phyloP scores from a whole-genome alignment of 2,797 vertebrate species.

The Morus bassanus region DNA sequence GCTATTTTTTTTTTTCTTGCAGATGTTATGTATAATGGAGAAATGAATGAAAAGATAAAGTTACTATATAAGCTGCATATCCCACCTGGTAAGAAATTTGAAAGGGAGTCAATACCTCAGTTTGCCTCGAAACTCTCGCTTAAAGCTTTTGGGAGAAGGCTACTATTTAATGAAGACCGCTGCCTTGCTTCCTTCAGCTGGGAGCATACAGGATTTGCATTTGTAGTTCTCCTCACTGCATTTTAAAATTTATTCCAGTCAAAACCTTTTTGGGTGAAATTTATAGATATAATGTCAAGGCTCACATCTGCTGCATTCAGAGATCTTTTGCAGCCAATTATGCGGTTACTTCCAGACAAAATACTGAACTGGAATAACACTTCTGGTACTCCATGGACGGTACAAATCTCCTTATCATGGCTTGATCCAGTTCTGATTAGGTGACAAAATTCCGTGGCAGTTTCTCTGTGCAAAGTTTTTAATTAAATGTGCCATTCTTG shows the following conservation, averaged over 20 bases:
- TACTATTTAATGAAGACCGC: background rate
- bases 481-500: background rate
- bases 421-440: background rate
- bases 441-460: background rate
- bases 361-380: accelerated
- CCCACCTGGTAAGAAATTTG: conserved; percentile 84
- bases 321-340: background rate
- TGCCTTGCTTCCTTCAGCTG: background rate
- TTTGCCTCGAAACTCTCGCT: background rate
- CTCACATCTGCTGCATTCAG: background rate
- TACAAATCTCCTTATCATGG: background rate
- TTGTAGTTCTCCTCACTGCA: background rate
- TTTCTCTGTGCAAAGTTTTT: background rate
- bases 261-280: background rate
- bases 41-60: conserved; percentile 93
- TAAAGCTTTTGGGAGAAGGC: background rate
- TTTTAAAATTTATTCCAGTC: background rate
- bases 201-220: background rate
- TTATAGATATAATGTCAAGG: background rate
- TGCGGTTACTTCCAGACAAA: background rate
- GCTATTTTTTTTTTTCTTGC: background rate
- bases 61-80: conserved; percentile 92
- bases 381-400: background rate
- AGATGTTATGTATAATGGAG: conserved; percentile 92
- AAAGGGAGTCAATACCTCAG: background rate